phyloP scores from a whole-genome alignment of 2,113 vertebrate species.

The Marmota flaviventris region DNA sequence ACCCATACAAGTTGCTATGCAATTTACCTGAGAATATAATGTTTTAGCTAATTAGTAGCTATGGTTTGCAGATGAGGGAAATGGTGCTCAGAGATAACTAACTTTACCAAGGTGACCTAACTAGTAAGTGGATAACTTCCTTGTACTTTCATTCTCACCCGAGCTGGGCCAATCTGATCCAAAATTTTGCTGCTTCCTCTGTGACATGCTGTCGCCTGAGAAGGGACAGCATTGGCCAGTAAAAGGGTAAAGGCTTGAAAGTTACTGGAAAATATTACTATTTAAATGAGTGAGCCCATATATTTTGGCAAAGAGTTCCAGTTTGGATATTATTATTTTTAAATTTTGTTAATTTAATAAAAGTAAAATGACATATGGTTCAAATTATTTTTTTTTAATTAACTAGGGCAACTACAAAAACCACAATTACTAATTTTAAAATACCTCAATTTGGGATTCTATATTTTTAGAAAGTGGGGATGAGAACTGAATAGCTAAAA shows the following conservation, averaged over 20 bases:
- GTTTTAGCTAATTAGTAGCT: not conserved
- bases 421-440: constrained; percentile 17
- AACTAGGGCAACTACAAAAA: not conserved
- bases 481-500: not conserved
- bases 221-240: not conserved
- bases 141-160: not conserved
- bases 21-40: not conserved
- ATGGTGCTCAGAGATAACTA: not conserved
- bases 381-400: constrained; percentile 37
- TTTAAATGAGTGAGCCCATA: not conserved
- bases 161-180: not conserved
- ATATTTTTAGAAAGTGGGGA: not conserved
- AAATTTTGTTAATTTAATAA: constrained; percentile 18
- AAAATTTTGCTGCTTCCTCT: not conserved
- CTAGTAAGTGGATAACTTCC: not conserved
- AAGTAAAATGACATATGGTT: not conserved
- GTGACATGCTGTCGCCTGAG: not conserved
- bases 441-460: not conserved
- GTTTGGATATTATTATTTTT: constrained; percentile 35
- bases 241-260: not conserved
- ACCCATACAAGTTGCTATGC: not conserved
- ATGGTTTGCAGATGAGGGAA: not conserved
- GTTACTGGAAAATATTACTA: constrained; percentile 25
- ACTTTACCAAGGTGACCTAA: not conserved
- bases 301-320: constrained; percentile 14